Evolutionary conservation across 2,113 vertebrate species (phyloP).

Genomic region (Corvus moneduloides): DNA sequence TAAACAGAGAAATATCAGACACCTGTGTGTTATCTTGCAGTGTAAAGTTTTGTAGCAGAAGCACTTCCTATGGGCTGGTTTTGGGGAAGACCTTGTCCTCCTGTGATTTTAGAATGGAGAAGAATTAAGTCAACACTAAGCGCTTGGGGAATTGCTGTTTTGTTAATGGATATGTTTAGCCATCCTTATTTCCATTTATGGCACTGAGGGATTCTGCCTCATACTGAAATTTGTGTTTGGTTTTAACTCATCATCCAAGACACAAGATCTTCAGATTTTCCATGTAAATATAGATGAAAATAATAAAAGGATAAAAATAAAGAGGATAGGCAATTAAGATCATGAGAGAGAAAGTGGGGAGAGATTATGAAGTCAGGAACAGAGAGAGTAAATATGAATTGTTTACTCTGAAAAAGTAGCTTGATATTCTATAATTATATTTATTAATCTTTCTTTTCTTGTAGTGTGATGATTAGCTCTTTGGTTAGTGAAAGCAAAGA

Average conservation of each 20-base stretch:
- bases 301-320: slow-evolving; percentile 37
- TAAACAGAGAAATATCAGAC: not conserved
- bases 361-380: not conserved
- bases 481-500: not conserved
- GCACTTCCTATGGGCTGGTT: not conserved
- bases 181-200: not conserved
- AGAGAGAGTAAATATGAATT: not conserved
- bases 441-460: not conserved
- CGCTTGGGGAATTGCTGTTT: not conserved
- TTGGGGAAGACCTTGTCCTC: not conserved
- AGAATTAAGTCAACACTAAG: not conserved
- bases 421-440: not conserved
- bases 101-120: not conserved
- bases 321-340: not conserved
- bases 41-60: not conserved
- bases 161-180: not conserved
- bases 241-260: not conserved
- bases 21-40: not conserved
- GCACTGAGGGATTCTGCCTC: not conserved
- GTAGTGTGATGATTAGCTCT: not conserved
- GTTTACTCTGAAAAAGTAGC: not conserved
- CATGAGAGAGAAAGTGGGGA: not conserved
- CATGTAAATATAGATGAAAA: slow-evolving; percentile 15
- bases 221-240: not conserved
- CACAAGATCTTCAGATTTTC: slow-evolving; percentile 15